Percentiles rank a stretch among this genome's conserved stretches.
Evolutionary conservation across 2,113 vertebrate genomes (phyloP).

Genomic region (Turnix velox): DNA sequence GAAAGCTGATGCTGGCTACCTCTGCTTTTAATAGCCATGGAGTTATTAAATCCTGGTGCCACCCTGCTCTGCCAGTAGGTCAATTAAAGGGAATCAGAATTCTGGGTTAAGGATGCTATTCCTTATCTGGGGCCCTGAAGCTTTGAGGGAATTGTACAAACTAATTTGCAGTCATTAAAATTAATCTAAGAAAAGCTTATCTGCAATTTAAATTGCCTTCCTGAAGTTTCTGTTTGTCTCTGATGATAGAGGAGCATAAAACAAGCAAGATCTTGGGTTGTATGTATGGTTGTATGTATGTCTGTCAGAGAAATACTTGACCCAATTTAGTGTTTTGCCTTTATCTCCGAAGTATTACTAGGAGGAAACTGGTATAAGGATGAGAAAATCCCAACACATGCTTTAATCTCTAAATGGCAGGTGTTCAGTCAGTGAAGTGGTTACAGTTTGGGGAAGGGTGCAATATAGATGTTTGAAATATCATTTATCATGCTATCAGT

Average conservation of each 20-base stretch:
- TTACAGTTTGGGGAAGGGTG: background rate
- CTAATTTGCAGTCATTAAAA: background rate
- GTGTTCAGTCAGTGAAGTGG: background rate
- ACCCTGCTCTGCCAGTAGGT: background rate
- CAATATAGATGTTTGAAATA: background rate
- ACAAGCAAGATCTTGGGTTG: background rate
- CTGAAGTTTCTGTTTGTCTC: background rate
- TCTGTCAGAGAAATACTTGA: too few species aligned
- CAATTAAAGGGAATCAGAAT: background rate
- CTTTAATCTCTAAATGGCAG: background rate
- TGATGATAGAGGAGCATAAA: background rate
- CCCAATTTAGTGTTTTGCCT: background rate
- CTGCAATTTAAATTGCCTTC: background rate
- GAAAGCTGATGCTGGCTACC: background rate
- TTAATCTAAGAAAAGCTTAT: background rate
- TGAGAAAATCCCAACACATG: background rate
- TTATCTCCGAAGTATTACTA: background rate
- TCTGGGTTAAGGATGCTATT: background rate
- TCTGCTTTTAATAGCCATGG: background rate
- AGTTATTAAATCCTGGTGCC: background rate
- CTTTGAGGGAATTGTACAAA: background rate
- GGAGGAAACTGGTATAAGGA: background rate
- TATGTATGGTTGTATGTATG: too few species aligned
- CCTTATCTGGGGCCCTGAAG: background rate
- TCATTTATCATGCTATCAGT: background rate